phyloP scores from a whole-genome alignment of 2,113 vertebrate genomes.

The Etia nguti region DNA sequence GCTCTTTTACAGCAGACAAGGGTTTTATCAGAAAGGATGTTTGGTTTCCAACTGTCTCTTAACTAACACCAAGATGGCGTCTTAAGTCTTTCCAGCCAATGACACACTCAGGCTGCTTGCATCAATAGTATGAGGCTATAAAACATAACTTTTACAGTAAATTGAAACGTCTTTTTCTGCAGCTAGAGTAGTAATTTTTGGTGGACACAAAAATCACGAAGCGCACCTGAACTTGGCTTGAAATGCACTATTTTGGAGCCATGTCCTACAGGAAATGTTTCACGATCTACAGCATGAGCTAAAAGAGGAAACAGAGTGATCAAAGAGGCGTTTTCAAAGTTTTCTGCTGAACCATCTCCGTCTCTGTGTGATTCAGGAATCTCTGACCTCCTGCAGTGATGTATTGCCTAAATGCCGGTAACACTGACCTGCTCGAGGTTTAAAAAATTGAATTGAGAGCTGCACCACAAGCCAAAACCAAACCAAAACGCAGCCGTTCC shows the following conservation, averaged over 20 bases:
- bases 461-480: background rate
- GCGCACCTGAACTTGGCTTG: background rate
- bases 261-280: background rate
- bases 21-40: background rate
- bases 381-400: background rate
- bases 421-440: background rate
- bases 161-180: background rate
- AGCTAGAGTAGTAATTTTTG: background rate
- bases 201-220: background rate
- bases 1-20: background rate
- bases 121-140: background rate
- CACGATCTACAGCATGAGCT: background rate
- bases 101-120: background rate
- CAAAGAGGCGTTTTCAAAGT: background rate
- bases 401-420: background rate
- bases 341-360: background rate
- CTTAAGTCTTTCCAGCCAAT: background rate
- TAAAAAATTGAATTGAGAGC: background rate
- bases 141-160: background rate
- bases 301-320: background rate
- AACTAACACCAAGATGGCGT: background rate
- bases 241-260: background rate
- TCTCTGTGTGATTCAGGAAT: background rate
- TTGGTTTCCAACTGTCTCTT: background rate
- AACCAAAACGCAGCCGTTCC: background rate